A percentile compares a stretch with the other conserved stretches of the same genome.
phyloP scores from a whole-genome alignment of 2,113 vertebrate genomes.

The Hystrix cristata region DNA sequence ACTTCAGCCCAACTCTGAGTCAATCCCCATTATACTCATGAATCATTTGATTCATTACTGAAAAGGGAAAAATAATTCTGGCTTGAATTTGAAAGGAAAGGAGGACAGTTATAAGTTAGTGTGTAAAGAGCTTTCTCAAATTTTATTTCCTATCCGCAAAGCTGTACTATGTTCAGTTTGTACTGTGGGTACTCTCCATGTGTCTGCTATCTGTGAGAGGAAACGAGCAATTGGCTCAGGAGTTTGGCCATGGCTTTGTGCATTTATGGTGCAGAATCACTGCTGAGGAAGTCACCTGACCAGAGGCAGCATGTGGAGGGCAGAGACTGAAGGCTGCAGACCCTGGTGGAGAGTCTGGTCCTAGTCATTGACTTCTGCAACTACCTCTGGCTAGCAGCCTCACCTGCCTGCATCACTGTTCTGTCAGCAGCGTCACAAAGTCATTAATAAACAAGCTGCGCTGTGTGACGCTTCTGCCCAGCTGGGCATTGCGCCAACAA shows the following conservation, averaged over 20 bases:
- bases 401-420: slow-evolving; percentile 1
- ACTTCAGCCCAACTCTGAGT: slow-evolving; percentile 26
- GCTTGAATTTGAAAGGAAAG: slow-evolving; percentile 55
- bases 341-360: not conserved
- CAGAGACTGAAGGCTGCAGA: not conserved
- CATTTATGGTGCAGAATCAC: not conserved
- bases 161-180: not conserved
- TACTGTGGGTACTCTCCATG: not conserved
- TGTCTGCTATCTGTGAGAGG: slow-evolving; percentile 11
- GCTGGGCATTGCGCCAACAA: not conserved
- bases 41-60: slow-evolving; percentile 66
- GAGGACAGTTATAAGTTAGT: slow-evolving; percentile 43
- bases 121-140: slow-evolving; percentile 30
- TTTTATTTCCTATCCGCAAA: slow-evolving; percentile 39
- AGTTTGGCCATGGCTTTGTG: not conserved
- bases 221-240: slow-evolving; percentile 28
- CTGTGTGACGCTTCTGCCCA: not conserved
- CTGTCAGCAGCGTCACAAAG: not conserved
- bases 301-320: too few species aligned
- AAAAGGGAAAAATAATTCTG: slow-evolving; percentile 46
- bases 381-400: not conserved
- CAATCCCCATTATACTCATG: slow-evolving; percentile 53
- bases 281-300: not conserved
- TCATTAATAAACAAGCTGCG: not conserved
- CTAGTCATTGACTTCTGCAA: slow-evolving; percentile 12